phyloP scores from a whole-genome alignment of 2,888 invertebrate genomes.

The Ametastegia equiseti region DNA sequence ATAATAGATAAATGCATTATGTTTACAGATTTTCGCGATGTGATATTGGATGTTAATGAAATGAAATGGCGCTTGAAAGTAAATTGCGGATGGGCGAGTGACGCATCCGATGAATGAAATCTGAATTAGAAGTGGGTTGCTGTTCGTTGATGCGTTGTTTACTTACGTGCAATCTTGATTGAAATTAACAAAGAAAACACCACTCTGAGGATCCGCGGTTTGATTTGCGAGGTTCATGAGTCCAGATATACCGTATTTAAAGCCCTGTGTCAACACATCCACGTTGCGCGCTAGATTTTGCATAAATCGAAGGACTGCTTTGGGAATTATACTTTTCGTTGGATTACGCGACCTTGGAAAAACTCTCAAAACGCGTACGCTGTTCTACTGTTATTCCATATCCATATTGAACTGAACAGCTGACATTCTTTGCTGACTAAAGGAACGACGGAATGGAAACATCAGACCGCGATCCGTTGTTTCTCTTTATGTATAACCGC shows the following conservation, averaged over 20 bases:
- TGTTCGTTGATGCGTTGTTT: constrained; percentile 39
- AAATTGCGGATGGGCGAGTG: background rate
- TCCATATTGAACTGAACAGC: constrained; percentile 65
- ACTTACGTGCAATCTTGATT: constrained; percentile 99
- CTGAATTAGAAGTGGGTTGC: constrained; percentile 13
- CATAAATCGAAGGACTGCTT: constrained; percentile 69
- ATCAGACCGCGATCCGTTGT: constrained; percentile 57
- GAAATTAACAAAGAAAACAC: constrained; percentile 96
- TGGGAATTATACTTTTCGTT: constrained; percentile 54
- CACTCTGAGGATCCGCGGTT: constrained; percentile 87
- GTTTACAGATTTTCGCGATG: constrained; percentile 6
- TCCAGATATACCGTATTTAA: constrained; percentile 79
- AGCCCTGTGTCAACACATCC: constrained; percentile 76
- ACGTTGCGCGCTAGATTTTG: constrained; percentile 76
- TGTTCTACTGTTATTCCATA: constrained; percentile 59
- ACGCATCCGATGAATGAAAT: background rate
- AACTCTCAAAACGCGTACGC: constrained; percentile 53
- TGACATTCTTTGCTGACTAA: constrained; percentile 59
- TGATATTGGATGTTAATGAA: background rate
- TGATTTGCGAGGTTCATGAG: constrained; percentile 92
- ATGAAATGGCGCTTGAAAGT: background rate
- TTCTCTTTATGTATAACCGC: constrained; percentile 48
- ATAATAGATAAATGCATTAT: background rate
- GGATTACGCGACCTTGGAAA: constrained; percentile 60
- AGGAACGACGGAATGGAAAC: constrained; percentile 60